Base-by-base conservation (phyloP, 2,797 vertebrate genomes). In the Manis crassicaudata region DNA sequence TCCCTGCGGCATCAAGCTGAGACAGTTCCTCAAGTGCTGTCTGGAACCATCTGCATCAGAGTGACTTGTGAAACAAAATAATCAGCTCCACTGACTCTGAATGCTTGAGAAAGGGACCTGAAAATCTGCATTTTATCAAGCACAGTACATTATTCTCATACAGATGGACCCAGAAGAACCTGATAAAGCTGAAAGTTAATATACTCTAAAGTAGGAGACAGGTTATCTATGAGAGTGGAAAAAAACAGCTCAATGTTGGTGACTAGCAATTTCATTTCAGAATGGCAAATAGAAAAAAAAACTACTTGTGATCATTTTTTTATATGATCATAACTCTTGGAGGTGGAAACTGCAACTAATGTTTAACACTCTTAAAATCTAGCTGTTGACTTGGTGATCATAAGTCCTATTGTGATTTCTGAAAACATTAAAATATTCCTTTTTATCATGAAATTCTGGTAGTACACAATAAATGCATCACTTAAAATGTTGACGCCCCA, bases 251-350 rank as follows among this genome's bases (percentile, higher is more conserved):
- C 21, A 88, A 1, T 25, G 3, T 23, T 67, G 4, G 21, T 85
- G 43, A 90, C 80, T 21, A 62, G 37, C 68, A n/a, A 17, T 79
- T 82, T 97, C 60, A 81, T 50, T 90, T 88, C 43, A 88, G 56
- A 90, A 75, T 37, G 62, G 25, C 9, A 58, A 60, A 62, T n/a
- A 14, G 43, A 52, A 52, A 79, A 90, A 87, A 76, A 88, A 83
- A 32, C 25, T 27, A 65, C 13, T 46, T 76, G 20, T 37, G 10
- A 56, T 86, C 35, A 12, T 32, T 94, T 50, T 65, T 89, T 88
- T 60, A 72, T 60, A 63, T 81, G 37, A 83, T 35, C 52, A 79
- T 73, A 8, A 72, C 6, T 76, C 17, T n/a, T 84, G 18, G 29
- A 72, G 17, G 85, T 13, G 2, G 25, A 12, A 21, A 23, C n/a